A percentile compares a stretch with the other conserved stretches of the same genome.
phyloP scores from a whole-genome alignment of 2,888 invertebrate species.

The Callinectes sapidus region DNA sequence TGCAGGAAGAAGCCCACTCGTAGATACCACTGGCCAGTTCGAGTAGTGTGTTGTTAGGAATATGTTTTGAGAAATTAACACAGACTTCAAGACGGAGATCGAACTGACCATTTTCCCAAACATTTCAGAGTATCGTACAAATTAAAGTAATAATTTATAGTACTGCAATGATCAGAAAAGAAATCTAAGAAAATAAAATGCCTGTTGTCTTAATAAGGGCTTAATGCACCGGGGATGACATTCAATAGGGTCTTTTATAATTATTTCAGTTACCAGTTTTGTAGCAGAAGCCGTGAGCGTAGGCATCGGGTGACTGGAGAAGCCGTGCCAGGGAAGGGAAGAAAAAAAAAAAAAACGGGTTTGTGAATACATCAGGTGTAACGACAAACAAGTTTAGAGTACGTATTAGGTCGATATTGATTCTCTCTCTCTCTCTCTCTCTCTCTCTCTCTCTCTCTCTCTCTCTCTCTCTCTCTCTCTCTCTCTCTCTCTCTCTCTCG shows the following conservation, averaged over 20 bases:
- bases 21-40: too few species aligned
- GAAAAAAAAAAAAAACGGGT: not conserved
- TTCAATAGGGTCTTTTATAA: not conserved
- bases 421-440: constrained; percentile 26
- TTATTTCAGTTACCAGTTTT: not conserved
- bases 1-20: too few species aligned
- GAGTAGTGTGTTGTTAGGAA: too few species aligned
- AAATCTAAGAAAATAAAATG: too few species aligned
- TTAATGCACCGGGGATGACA: not conserved
- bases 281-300: not conserved
- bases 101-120: too few species aligned
- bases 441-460: constrained; percentile 1
- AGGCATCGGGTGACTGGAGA: not conserved
- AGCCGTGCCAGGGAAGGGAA: not conserved
- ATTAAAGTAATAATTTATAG: too few species aligned
- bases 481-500: not conserved
- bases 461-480: not conserved
- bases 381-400: not conserved
- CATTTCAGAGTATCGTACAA: too few species aligned
- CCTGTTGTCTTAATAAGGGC: too few species aligned
- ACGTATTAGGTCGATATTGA: not conserved
- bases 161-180: too few species aligned
- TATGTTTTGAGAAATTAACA: too few species aligned
- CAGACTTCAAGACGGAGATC: too few species aligned
- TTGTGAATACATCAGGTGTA: not conserved